A percentile compares a stretch with the other conserved stretches of the same genome.
phyloP scores from a whole-genome alignment of 2,113 vertebrate genomes.

The Columba livia region DNA sequence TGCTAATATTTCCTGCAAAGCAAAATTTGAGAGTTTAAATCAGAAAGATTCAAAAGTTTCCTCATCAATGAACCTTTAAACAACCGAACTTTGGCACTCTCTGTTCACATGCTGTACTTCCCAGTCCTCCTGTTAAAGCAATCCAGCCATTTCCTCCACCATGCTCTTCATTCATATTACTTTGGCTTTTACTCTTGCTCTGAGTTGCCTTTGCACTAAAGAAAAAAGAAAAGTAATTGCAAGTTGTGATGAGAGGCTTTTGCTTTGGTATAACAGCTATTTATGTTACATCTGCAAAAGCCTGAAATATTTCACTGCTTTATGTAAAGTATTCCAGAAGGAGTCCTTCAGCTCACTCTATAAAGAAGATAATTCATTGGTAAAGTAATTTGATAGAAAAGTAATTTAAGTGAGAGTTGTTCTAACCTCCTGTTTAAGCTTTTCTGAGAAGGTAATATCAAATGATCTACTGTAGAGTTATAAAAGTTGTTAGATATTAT shows the following conservation, averaged over 20 bases:
- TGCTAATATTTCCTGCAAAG: conserved; percentile 88
- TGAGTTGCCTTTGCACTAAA: neutral
- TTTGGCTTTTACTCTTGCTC: neutral
- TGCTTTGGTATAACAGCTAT: neutral
- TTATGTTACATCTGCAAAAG: neutral
- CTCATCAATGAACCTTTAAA: neutral
- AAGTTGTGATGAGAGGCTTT: neutral
- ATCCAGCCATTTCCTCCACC: neutral
- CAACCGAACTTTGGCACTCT: neutral
- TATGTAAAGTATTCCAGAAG: neutral
- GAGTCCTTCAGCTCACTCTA: neutral
- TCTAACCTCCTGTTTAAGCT: neutral
- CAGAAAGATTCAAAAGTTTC: neutral
- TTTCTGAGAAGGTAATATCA: neutral
- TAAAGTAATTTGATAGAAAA: neutral
- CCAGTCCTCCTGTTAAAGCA: neutral
- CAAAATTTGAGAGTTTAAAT: conserved; percentile 3
- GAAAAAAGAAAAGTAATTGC: neutral
- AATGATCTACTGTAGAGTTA: neutral
- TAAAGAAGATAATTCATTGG: neutral
- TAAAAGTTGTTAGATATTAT: neutral
- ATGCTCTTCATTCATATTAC: neutral
- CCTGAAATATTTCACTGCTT: neutral
- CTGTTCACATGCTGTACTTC: neutral
- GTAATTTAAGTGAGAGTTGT: neutral